phyloP scores from a whole-genome alignment of 2,113 vertebrate species.

The Helogale parvula region DNA sequence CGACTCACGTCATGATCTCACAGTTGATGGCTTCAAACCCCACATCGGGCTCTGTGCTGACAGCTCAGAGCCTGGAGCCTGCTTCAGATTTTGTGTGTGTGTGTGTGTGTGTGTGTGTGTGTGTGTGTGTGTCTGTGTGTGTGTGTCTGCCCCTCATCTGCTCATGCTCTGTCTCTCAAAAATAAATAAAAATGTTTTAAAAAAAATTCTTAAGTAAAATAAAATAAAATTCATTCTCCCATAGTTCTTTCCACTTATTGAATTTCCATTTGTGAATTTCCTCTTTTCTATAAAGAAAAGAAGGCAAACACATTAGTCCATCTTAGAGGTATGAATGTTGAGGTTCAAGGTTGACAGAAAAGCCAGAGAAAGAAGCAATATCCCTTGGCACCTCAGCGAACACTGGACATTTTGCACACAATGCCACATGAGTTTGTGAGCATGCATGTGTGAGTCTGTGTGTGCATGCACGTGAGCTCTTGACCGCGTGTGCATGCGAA shows the following conservation, averaged over 20 bases:
- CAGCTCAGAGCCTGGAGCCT: too few relatives aligned
- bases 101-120: too few relatives aligned
- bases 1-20: too few relatives aligned
- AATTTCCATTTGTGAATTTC: background rate
- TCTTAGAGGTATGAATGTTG: background rate
- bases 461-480: background rate
- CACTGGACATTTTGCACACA: background rate
- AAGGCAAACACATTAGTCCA: background rate
- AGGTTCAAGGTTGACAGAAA: background rate
- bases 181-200: too few relatives aligned
- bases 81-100: too few relatives aligned
- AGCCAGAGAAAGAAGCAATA: background rate
- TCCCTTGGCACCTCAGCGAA: background rate
- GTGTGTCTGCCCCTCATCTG: too few relatives aligned
- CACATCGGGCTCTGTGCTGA: too few relatives aligned
- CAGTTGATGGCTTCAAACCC: too few relatives aligned
- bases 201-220: too few relatives aligned
- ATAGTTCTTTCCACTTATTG: background rate
- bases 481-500: background rate
- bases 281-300: slow-evolving; percentile 39
- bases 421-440: fast-evolving
- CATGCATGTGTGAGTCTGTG: background rate
- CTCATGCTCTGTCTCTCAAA: too few relatives aligned
- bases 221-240: background rate
- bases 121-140: too few relatives aligned